phyloP scores from a whole-genome alignment of 2,113 vertebrate genomes.

The Pao palembangensis region DNA sequence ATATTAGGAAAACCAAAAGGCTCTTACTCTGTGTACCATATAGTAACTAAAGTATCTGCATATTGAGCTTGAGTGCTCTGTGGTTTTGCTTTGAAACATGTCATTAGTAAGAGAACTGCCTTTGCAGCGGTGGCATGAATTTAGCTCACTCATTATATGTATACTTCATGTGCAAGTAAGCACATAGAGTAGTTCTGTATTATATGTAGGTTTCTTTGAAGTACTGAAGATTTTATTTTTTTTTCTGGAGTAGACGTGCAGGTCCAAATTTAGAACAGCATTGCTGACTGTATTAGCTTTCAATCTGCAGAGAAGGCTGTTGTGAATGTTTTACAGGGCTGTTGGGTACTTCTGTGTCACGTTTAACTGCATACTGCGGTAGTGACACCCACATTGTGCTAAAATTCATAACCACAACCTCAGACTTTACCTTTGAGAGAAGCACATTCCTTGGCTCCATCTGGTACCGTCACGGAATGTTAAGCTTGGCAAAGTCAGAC shows the following conservation, averaged over 20 bases:
- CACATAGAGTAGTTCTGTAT: neutral
- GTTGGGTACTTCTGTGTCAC: neutral
- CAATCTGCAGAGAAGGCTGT: neutral
- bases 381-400: constrained; percentile 9
- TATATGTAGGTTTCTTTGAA: constrained; percentile 15
- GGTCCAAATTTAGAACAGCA: constrained; percentile 5
- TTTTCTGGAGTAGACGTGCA: constrained; percentile 8
- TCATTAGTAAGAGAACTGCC: too few relatives aligned
- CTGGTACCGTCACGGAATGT: constrained; percentile 73
- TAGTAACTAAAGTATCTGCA: too few relatives aligned
- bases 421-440: constrained; percentile 47
- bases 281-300: neutral
- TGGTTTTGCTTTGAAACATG: too few relatives aligned
- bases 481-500: constrained; percentile 67
- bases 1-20: too few relatives aligned
- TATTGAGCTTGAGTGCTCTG: too few relatives aligned
- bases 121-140: too few relatives aligned
- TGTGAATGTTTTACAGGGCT: constrained; percentile 1
- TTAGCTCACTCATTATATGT: too few relatives aligned
- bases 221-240: constrained; percentile 27
- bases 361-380: neutral
- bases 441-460: constrained; percentile 73
- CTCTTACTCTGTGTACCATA: too few relatives aligned
- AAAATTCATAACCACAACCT: constrained; percentile 20
- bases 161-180: too few relatives aligned